A percentile compares a stretch with the other conserved stretches of the same genome.
phyloP scores from a whole-genome alignment of 2,797 vertebrate genomes.

The Gymnopithys bicolor region DNA sequence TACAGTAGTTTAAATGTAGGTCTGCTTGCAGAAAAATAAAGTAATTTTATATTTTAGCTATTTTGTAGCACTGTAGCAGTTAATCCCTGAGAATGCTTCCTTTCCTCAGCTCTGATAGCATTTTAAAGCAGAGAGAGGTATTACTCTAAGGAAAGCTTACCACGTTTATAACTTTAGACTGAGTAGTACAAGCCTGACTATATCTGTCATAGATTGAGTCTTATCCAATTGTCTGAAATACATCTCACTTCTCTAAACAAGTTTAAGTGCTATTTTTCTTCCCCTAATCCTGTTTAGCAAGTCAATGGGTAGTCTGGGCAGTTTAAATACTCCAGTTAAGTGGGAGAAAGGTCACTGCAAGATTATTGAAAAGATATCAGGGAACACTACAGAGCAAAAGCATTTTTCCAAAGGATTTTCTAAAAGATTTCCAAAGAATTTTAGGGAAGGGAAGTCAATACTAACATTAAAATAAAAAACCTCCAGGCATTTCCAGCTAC shows the following conservation, averaged over 20 bases:
- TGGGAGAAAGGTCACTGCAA: slow-evolving; percentile 29
- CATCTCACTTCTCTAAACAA: background rate
- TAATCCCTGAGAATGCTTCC: slow-evolving; percentile 1
- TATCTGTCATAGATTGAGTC: background rate
- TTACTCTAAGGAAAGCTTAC: background rate
- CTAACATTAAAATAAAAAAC: background rate
- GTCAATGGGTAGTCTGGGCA: background rate
- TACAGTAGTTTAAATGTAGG: background rate
- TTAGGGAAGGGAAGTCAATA: background rate
- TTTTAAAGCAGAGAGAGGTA: background rate
- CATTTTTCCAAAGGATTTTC: background rate
- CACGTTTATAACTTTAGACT: background rate
- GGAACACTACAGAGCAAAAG: background rate
- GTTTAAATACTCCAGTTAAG: slow-evolving; percentile 32
- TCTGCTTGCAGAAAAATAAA: background rate
- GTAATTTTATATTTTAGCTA: background rate
- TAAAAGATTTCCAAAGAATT: background rate
- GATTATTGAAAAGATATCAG: background rate
- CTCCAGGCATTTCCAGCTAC: background rate
- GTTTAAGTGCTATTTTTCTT: slow-evolving; percentile 50
- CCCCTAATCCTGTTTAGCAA: slow-evolving; percentile 42
- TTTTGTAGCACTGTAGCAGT: background rate
- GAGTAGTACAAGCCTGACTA: background rate
- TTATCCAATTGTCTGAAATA: slow-evolving; percentile 1
- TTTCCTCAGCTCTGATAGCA: background rate